These are phyloP conservation scores for Pheosia gnoma DNA, from an alignment of 2,888 invertebrate species.

Conservation along the genomic window DNA sequence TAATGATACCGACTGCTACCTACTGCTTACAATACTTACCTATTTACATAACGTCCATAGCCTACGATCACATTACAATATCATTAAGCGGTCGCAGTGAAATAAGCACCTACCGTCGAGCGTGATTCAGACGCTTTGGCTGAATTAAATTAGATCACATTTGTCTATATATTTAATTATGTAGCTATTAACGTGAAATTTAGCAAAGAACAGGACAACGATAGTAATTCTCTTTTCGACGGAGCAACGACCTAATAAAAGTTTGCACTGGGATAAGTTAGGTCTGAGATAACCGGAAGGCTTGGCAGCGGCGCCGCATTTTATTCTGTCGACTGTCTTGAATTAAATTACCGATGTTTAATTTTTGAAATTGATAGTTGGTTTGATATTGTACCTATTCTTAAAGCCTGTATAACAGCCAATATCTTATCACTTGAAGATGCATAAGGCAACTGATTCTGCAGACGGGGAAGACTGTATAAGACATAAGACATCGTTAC, in stretches of 20 bases:
- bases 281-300: slow-evolving; percentile 35
- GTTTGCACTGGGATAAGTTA: slow-evolving; percentile 31
- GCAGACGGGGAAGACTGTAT: no score
- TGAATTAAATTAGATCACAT: slow-evolving; percentile 8
- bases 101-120: slow-evolving; percentile 8
- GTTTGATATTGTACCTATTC: no score
- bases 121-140: slow-evolving; percentile 3
- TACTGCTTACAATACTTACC: background rate
- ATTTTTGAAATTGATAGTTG: no score
- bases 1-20: background rate
- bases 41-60: slow-evolving; percentile 5
- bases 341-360: no score
- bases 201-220: slow-evolving; percentile 17
- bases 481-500: no score
- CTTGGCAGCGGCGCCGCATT: slow-evolving; percentile 32
- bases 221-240: slow-evolving; percentile 20
- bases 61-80: slow-evolving; percentile 38
- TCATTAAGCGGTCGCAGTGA: slow-evolving; percentile 25
- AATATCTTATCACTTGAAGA: no score
- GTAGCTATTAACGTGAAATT: slow-evolving; percentile 5
- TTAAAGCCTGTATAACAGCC: no score
- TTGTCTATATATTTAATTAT: background rate
- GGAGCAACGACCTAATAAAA: slow-evolving; percentile 41
- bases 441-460: no score
- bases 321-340: slow-evolving; percentile 20